phyloP scores from a whole-genome alignment of 1,140 invertebrate genomes.

The Helicorthomorpha holstii region DNA sequence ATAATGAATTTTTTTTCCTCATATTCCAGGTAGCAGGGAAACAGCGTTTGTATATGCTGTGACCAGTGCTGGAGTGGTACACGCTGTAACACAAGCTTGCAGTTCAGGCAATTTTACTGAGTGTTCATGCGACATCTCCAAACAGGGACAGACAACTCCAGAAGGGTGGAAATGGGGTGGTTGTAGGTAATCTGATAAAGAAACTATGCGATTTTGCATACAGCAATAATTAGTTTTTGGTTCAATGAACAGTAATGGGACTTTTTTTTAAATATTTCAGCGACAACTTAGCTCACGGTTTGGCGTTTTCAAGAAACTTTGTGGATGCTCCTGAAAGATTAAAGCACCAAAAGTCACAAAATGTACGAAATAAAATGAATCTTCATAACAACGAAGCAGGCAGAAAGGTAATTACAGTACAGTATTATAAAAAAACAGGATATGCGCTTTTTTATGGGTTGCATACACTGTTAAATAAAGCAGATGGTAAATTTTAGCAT shows the following conservation, averaged over 20 bases:
- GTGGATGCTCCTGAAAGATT: slow-evolving; percentile 38
- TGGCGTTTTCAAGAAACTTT: slow-evolving; percentile 38
- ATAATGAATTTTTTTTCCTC: not conserved
- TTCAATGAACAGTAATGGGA: slow-evolving; percentile 4
- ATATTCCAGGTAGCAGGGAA: slow-evolving; percentile 39
- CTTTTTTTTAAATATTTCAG: slow-evolving; percentile 14
- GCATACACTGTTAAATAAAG: too few relatives aligned
- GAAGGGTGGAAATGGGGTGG: slow-evolving; percentile 50
- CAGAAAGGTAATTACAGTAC: slow-evolving; percentile 30
- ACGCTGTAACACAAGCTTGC: slow-evolving; percentile 44
- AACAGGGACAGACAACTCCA: slow-evolving; percentile 29
- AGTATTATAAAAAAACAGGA: not conserved
- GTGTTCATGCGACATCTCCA: slow-evolving; percentile 40
- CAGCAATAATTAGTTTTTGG: too few relatives aligned
- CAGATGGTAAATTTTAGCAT: too few relatives aligned
- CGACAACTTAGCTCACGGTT: slow-evolving; percentile 43
- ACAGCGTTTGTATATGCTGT: slow-evolving; percentile 49
- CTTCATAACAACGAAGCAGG: slow-evolving; percentile 49
- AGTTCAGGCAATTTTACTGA: slow-evolving; percentile 45
- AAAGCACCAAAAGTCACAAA: slow-evolving; percentile 24
- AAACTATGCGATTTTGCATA: too few relatives aligned
- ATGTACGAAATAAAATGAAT: slow-evolving; percentile 38
- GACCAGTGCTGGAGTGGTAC: slow-evolving; percentile 44
- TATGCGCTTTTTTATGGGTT: too few relatives aligned
- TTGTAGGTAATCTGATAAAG: slow-evolving; percentile 30